Percentiles rank a stretch among this genome's conserved stretches.
Conservation (phyloP, 2,888 invertebrate genomes). For the Mythimna impura region DNA sequence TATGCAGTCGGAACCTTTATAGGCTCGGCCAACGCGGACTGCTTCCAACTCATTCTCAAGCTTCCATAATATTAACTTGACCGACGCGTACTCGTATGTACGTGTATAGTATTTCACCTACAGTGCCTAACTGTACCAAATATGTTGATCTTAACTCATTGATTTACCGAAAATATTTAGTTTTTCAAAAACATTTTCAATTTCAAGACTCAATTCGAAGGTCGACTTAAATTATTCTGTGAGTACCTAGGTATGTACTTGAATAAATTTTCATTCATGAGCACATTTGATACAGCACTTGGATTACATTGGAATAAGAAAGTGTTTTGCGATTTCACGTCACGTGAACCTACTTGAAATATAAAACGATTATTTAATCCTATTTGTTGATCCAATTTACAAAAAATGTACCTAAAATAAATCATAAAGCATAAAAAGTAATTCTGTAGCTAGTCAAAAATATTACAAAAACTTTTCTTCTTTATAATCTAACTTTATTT, state of each 20-base stretch:
- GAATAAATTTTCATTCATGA: background rate
- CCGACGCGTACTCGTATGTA: too few species aligned
- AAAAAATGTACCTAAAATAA: conserved; percentile 9
- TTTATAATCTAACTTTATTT: conserved; percentile 35
- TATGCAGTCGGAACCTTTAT: too few species aligned
- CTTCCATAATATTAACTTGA: too few species aligned
- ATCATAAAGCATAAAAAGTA: conserved; percentile 13
- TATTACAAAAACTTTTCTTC: conserved; percentile 20
- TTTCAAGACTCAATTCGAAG: background rate
- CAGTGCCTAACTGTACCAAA: too few species aligned
- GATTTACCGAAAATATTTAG: too few species aligned
- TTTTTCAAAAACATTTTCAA: too few species aligned
- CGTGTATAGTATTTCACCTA: too few species aligned
- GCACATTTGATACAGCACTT: background rate
- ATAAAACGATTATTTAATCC: background rate
- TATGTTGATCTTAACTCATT: too few species aligned
- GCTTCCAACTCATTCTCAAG: too few species aligned
- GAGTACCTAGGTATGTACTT: background rate
- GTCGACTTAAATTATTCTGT: background rate
- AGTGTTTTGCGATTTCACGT: background rate
- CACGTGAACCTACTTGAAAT: background rate
- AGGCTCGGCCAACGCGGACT: too few species aligned
- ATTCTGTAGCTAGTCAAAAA: conserved; percentile 32
- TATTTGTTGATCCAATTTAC: background rate
- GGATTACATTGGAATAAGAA: background rate